Percentiles rank a stretch among this genome's conserved stretches.
These are phyloP conservation scores for Leptonema lineaticorne DNA, from an alignment of 1,140 invertebrate genomes.

Conservation along the genomic window DNA sequence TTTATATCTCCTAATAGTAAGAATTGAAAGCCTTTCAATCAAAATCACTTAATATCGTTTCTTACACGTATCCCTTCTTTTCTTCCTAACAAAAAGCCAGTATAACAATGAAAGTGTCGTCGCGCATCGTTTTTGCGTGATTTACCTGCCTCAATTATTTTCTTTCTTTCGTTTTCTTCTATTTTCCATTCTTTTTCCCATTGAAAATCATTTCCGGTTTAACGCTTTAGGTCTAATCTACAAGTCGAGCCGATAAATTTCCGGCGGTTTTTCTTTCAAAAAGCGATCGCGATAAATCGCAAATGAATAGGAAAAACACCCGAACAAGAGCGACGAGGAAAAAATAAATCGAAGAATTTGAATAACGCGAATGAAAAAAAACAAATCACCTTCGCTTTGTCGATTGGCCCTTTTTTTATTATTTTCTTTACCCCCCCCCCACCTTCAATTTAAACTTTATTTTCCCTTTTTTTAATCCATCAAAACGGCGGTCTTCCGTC, in stretches of 20 bases:
- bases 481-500: neutral
- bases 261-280: neutral
- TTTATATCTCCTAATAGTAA: too few species aligned
- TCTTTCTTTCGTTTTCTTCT: neutral
- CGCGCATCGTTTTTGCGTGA: neutral
- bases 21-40: too few species aligned
- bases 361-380: neutral
- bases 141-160: neutral
- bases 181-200: too few species aligned
- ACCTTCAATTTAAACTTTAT: neutral
- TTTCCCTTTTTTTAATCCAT: constrained; percentile 11
- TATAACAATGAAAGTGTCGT: neutral
- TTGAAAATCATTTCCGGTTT: neutral
- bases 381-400: neutral
- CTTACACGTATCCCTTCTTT: neutral
- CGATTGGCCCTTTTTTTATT: neutral
- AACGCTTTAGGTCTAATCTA: neutral
- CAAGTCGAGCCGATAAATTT: neutral
- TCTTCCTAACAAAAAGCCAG: too few species aligned
- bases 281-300: neutral
- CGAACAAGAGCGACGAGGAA: too few species aligned
- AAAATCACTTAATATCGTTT: constrained; percentile 5
- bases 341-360: too few species aligned
- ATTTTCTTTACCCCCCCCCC: too few species aligned
- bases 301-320: neutral